phyloP scores from a whole-genome alignment of 2,113 vertebrate species.

The Pontoporia blainvillei region DNA sequence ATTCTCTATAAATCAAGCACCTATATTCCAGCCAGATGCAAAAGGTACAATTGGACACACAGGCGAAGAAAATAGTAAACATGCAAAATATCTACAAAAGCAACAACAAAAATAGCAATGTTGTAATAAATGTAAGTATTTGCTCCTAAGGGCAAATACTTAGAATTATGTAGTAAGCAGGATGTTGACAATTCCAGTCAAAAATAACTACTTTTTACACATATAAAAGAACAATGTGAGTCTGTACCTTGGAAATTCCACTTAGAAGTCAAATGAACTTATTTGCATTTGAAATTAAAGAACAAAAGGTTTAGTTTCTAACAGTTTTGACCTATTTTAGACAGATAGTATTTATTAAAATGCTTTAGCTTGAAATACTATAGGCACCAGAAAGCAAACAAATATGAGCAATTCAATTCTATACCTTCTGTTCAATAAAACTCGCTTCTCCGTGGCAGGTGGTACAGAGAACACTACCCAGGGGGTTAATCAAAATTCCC shows the following conservation, averaged over 20 bases:
- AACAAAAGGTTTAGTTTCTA: constrained; percentile 62
- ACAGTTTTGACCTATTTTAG: constrained; percentile 38
- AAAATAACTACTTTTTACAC: constrained; percentile 42
- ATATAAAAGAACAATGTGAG: constrained; percentile 61
- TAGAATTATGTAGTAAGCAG: neutral
- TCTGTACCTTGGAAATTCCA: constrained; percentile 67
- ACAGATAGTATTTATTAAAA: constrained; percentile 70
- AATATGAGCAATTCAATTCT: constrained; percentile 72
- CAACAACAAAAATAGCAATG: neutral
- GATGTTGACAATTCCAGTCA: neutral
- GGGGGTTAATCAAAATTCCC: constrained; percentile 69
- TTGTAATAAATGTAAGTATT: neutral
- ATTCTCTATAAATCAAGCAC: neutral
- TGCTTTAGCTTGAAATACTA: constrained; percentile 66
- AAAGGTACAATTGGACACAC: neutral
- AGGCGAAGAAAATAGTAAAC: neutral
- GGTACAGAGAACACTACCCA: constrained; percentile 62
- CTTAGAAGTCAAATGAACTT: constrained; percentile 68
- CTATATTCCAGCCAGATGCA: neutral
- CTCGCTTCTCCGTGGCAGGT: constrained; percentile 69
- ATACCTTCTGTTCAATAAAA: constrained; percentile 70
- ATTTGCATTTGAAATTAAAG: constrained; percentile 71
- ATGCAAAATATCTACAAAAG: neutral
- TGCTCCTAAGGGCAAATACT: neutral
- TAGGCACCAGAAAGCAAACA: constrained; percentile 70